Percentiles rank a stretch among this genome's conserved stretches.
phyloP scores from a whole-genome alignment of 1,140 invertebrate genomes.

The Manduca sexta region DNA sequence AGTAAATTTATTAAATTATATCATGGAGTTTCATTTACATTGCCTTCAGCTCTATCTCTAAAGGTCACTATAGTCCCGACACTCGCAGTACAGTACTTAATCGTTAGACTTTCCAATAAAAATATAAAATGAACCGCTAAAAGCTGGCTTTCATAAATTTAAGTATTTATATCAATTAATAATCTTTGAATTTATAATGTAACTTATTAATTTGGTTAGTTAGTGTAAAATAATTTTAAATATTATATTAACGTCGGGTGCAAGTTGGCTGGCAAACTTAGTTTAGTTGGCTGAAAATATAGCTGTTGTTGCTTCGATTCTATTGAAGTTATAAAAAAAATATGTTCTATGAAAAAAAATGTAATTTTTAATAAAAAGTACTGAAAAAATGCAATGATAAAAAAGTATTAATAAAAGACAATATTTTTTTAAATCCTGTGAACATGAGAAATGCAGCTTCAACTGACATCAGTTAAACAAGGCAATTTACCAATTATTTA shows the following conservation, averaged over 20 bases:
- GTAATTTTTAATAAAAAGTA: too few species aligned
- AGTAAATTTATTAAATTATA: constrained; percentile 64
- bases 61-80: constrained; percentile 61
- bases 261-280: not conserved
- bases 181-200: constrained; percentile 27
- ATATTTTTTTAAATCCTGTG: too few species aligned
- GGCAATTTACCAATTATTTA: too few species aligned
- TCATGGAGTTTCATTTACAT: constrained; percentile 59
- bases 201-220: constrained; percentile 41
- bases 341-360: too few species aligned
- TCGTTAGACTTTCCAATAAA: constrained; percentile 15
- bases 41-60: constrained; percentile 47
- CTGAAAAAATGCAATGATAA: too few species aligned
- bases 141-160: constrained; percentile 29
- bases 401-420: too few species aligned
- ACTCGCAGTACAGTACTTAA: constrained; percentile 43
- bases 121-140: constrained; percentile 14
- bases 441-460: too few species aligned
- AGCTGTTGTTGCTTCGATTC: too few species aligned
- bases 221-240: constrained; percentile 2
- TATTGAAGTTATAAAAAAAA: too few species aligned
- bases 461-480: too few species aligned
- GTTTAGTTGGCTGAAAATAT: not conserved
- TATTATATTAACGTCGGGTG: not conserved
- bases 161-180: constrained; percentile 38